Evolutionary conservation across 1,140 invertebrate genomes (phyloP).

Genomic region (Cherax destructor): DNA sequence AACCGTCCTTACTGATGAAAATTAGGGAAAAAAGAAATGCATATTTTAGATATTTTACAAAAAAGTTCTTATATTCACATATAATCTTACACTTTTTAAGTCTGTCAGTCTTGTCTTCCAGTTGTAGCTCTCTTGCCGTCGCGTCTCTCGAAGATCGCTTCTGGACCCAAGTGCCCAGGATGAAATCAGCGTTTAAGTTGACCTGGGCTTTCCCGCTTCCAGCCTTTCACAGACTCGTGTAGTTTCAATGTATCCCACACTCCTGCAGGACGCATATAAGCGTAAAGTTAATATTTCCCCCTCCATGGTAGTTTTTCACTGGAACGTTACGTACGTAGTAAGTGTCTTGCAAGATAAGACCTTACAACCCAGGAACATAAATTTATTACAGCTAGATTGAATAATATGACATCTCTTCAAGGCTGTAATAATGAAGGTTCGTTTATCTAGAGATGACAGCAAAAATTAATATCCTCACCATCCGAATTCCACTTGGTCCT

Average conservation of each 20-base stretch:
- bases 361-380: too few species aligned
- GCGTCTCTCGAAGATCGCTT: slow-evolving; percentile 87
- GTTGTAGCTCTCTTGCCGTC: slow-evolving; percentile 85
- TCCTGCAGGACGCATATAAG: slow-evolving; percentile 76
- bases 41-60: too few species aligned
- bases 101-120: slow-evolving; percentile 85
- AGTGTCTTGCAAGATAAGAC: too few species aligned
- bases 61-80: too few species aligned
- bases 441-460: too few species aligned
- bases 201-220: slow-evolving; percentile 87
- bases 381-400: too few species aligned
- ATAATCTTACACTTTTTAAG: slow-evolving; percentile 77
- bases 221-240: slow-evolving; percentile 86
- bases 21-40: too few species aligned
- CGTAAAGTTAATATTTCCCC: background rate
- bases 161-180: slow-evolving; percentile 77
- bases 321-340: too few species aligned
- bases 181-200: slow-evolving; percentile 78
- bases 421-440: too few species aligned
- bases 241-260: slow-evolving; percentile 89
- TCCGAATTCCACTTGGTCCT: slow-evolving; percentile 47
- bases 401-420: too few species aligned
- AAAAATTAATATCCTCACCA: slow-evolving; percentile 6
- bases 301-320: too few species aligned
- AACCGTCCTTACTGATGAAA: too few species aligned